A percentile compares a stretch with the other conserved stretches of the same genome.
phyloP scores from a whole-genome alignment of 2,113 vertebrate genomes.

The Hucho hucho region DNA sequence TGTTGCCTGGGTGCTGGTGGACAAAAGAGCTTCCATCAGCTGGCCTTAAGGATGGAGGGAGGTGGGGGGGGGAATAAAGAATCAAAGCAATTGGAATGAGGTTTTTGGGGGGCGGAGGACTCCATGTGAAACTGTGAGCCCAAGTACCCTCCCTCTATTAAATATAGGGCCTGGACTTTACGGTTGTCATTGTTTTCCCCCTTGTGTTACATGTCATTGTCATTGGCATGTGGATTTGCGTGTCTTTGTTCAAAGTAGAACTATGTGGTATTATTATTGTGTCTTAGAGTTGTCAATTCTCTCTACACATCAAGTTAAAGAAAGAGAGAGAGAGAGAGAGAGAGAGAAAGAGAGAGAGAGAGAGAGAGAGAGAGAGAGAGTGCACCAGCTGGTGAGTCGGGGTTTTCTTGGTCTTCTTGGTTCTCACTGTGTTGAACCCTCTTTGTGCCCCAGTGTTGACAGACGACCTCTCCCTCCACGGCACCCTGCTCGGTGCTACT shows the following conservation, averaged over 20 bases:
- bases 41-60: conserved; percentile 73
- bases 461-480: conserved; percentile 1
- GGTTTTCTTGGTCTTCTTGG: background rate
- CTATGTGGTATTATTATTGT: background rate
- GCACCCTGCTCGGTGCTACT: conserved; percentile 21
- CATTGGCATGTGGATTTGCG: conserved; percentile 24
- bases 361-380: conserved; percentile 24
- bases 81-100: conserved; percentile 70
- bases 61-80: conserved; percentile 61
- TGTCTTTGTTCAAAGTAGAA: conserved; percentile 28
- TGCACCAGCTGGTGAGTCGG: conserved; percentile 29
- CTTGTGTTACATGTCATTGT: conserved; percentile 45
- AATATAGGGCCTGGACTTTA: conserved; percentile 57
- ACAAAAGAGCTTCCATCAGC: conserved; percentile 80
- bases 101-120: conserved; percentile 62
- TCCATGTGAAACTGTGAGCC: conserved; percentile 65
- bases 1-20: conserved; percentile 82
- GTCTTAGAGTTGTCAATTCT: background rate
- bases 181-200: conserved; percentile 48
- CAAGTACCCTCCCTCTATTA: conserved; percentile 53
- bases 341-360: background rate
- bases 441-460: background rate
- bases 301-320: too few relatives aligned
- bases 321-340: conserved; percentile 23
- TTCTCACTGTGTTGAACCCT: background rate